phyloP scores from a whole-genome alignment of 2,888 invertebrate genomes.

The Drosophila neonasuta region DNA sequence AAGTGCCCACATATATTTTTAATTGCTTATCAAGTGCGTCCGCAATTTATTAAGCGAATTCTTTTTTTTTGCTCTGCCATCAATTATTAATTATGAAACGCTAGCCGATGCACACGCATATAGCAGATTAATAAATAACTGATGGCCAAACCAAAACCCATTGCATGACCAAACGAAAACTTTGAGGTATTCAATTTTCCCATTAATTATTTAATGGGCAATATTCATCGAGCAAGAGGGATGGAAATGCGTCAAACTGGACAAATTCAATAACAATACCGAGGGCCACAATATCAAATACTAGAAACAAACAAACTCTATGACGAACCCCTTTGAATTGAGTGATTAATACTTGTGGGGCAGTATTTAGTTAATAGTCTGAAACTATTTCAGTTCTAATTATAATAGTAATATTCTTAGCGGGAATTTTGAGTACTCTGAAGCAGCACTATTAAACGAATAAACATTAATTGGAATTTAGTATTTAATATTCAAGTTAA shows the following conservation, averaged over 20 bases:
- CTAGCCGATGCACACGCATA: conserved; percentile 48
- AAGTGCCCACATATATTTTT: conserved; percentile 42
- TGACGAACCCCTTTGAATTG: neutral
- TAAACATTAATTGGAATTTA: too few relatives aligned
- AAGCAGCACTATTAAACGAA: too few relatives aligned
- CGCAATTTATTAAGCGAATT: conserved; percentile 34
- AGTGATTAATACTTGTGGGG: neutral
- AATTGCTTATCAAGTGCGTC: conserved; percentile 50
- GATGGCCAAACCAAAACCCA: conserved; percentile 38
- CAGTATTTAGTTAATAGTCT: neutral
- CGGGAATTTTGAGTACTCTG: too few relatives aligned
- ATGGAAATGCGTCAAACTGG: conserved; percentile 29
- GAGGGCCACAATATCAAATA: conserved; percentile 6
- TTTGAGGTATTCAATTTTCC: conserved; percentile 41
- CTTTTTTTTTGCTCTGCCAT: conserved; percentile 8
- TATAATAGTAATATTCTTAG: too few relatives aligned
- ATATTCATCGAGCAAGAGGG: conserved; percentile 7
- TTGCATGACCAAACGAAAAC: conserved; percentile 37
- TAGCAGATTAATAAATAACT: conserved; percentile 51
- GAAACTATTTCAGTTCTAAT: too few relatives aligned
- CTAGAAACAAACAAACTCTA: neutral
- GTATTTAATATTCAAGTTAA: too few relatives aligned
- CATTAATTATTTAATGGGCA: conserved; percentile 40
- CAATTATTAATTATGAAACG: conserved; percentile 41
- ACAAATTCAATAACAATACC: conserved; percentile 21